These are phyloP conservation scores for Austrofundulus limnaeus DNA, from an alignment of 2,113 vertebrate genomes.

Conservation along the genomic window DNA sequence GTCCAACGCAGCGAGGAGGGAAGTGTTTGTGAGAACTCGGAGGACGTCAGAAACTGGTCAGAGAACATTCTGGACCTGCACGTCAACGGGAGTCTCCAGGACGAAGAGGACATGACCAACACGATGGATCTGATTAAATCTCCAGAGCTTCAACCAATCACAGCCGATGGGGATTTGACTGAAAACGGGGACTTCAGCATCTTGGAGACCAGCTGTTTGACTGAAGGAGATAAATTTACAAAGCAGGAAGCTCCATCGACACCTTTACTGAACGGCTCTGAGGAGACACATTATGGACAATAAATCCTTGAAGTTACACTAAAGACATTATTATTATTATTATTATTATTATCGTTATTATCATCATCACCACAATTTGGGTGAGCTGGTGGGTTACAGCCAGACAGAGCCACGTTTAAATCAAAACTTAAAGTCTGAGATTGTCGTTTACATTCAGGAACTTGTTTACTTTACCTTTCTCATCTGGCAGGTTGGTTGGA, in stretches of 20 bases:
- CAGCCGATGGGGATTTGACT: constrained; percentile 20
- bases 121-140: constrained; percentile 7
- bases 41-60: constrained; percentile 23
- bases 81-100: constrained; percentile 15
- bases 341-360: too few species aligned
- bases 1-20: constrained; percentile 64
- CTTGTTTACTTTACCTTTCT: not conserved
- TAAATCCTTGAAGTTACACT: not conserved
- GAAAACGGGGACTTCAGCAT: constrained; percentile 60
- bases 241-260: constrained; percentile 27
- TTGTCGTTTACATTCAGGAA: not conserved
- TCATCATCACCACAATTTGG: too few species aligned
- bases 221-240: not conserved
- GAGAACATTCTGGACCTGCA: constrained; percentile 32
- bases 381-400: too few species aligned
- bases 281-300: constrained; percentile 31
- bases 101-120: not conserved
- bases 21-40: constrained; percentile 14
- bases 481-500: not conserved
- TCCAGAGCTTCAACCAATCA: constrained; percentile 22
- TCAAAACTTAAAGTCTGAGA: not conserved
- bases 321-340: too few species aligned
- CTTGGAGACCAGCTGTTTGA: constrained; percentile 30
- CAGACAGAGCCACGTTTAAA: too few species aligned
- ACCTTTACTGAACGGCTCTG: constrained; percentile 7